A percentile compares a stretch with the other conserved stretches of the same genome.
Conservation (phyloP, 2,113 vertebrate genomes). For the Zeus faber region DNA sequence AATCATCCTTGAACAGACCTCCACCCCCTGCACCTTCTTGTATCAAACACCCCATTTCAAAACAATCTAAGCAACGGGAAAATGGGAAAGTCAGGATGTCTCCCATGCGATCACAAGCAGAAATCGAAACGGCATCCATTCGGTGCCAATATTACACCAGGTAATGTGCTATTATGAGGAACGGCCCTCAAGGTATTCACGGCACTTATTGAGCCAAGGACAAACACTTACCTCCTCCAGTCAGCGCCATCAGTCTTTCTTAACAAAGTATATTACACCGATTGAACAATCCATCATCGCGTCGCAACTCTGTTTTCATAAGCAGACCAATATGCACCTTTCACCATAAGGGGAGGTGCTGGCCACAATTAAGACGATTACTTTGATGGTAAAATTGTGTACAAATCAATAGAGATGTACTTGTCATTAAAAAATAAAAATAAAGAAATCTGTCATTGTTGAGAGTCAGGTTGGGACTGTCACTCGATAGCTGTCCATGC, state of each 20-base stretch:
- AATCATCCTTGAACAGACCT: not conserved
- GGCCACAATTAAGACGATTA: no score
- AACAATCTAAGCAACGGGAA: conserved; percentile 3
- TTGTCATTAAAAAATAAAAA: no score
- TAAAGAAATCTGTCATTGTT: no score
- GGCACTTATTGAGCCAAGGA: conserved; percentile 49
- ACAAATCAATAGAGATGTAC: no score
- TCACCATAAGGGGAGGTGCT: conserved; percentile 18
- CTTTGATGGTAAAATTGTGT: no score
- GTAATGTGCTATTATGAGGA: conserved; percentile 51
- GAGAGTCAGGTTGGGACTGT: no score
- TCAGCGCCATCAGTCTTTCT: conserved; percentile 60
- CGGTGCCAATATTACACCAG: conserved; percentile 27
- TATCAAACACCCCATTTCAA: not conserved
- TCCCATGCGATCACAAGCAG: conserved; percentile 9
- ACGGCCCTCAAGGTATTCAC: conserved; percentile 51
- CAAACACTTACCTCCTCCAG: conserved; percentile 45
- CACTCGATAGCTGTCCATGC: no score
- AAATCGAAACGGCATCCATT: conserved; percentile 22
- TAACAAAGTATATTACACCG: conserved; percentile 61
- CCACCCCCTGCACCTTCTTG: no score
- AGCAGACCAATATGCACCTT: conserved; percentile 50
- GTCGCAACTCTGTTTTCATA: conserved; percentile 46
- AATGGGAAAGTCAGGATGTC: conserved; percentile 2
- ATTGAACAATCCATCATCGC: conserved; percentile 69